These are phyloP conservation scores for Antedon bifida DNA, from an alignment of 35 echinoderm and acorn worm species.

Conservation along the genomic window DNA sequence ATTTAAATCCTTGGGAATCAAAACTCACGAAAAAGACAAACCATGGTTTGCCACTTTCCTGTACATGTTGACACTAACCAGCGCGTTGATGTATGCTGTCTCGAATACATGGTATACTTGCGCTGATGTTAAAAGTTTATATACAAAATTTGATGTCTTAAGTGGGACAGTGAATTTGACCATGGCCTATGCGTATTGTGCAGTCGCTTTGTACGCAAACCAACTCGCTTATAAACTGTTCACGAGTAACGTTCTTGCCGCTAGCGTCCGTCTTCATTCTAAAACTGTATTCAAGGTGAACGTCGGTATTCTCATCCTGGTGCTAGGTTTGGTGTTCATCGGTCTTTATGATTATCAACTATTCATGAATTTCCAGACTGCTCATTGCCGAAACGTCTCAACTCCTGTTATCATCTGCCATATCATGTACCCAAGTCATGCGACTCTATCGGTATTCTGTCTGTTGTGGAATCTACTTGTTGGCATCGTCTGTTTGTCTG, in stretches of 20 bases:
- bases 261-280: constrained; percentile 65
- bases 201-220: constrained; percentile 46
- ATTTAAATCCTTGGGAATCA: constrained; percentile 65
- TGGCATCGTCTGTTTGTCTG: constrained; percentile 59
- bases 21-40: constrained; percentile 48
- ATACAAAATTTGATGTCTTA: constrained; percentile 62
- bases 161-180: constrained; percentile 54
- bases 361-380: constrained; percentile 3
- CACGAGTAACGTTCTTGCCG: constrained; percentile 46
- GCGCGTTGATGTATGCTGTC: constrained; percentile 21
- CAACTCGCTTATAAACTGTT: constrained; percentile 65
- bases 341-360: constrained; percentile 46
- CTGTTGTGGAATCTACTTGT: constrained; percentile 69
- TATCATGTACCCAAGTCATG: constrained; percentile 39
- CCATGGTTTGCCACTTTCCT: constrained; percentile 50
- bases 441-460: constrained; percentile 32
- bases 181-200: constrained; percentile 57
- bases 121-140: constrained; percentile 42
- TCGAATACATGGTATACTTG: constrained; percentile 38
- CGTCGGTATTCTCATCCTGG: constrained; percentile 19
- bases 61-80: constrained; percentile 35
- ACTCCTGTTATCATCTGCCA: constrained; percentile 43
- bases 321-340: constrained; percentile 33
- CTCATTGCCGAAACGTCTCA: constrained; percentile 22
- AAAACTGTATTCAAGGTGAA: constrained; percentile 66